Conservation (phyloP, 2,888 invertebrate genomes). For the Leucoptera coffeella region DNA sequence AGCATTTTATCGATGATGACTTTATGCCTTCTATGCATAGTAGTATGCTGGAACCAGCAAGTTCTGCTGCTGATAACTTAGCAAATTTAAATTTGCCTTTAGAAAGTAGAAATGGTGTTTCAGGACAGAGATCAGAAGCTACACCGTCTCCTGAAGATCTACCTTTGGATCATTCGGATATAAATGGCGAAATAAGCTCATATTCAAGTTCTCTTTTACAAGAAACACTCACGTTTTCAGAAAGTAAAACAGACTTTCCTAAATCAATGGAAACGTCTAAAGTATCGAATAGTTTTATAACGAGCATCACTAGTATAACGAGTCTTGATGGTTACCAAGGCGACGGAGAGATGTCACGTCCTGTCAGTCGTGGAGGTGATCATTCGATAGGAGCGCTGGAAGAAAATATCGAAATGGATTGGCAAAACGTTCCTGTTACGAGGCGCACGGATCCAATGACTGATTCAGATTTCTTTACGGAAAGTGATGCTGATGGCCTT, state of each 20-base stretch:
- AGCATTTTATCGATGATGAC: slow-evolving; percentile 45
- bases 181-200: slow-evolving; percentile 53
- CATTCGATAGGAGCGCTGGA: slow-evolving; percentile 57
- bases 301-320: slow-evolving; percentile 84
- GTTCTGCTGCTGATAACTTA: slow-evolving; percentile 47
- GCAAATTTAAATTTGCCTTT: slow-evolving; percentile 50
- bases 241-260: slow-evolving; percentile 53
- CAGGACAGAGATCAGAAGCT: slow-evolving; percentile 58
- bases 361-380: slow-evolving; percentile 76
- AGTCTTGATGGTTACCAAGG: slow-evolving; percentile 93
- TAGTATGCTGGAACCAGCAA: slow-evolving; percentile 52
- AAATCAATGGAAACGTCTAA: slow-evolving; percentile 59
- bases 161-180: slow-evolving; percentile 69
- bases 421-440: slow-evolving; percentile 57
- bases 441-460: slow-evolving; percentile 80
- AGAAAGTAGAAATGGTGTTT: slow-evolving; percentile 31
- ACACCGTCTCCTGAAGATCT: slow-evolving; percentile 83
- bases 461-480: slow-evolving; percentile 86
- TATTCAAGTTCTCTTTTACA: slow-evolving; percentile 36
- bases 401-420: slow-evolving; percentile 48
- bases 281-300: slow-evolving; percentile 72
- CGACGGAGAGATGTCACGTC: slow-evolving; percentile 83
- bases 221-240: slow-evolving; percentile 50
- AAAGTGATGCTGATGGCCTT: slow-evolving; percentile 83
- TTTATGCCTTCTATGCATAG: slow-evolving; percentile 58